phyloP scores from a whole-genome alignment of 1,140 invertebrate genomes.

The Nebria ingens region DNA sequence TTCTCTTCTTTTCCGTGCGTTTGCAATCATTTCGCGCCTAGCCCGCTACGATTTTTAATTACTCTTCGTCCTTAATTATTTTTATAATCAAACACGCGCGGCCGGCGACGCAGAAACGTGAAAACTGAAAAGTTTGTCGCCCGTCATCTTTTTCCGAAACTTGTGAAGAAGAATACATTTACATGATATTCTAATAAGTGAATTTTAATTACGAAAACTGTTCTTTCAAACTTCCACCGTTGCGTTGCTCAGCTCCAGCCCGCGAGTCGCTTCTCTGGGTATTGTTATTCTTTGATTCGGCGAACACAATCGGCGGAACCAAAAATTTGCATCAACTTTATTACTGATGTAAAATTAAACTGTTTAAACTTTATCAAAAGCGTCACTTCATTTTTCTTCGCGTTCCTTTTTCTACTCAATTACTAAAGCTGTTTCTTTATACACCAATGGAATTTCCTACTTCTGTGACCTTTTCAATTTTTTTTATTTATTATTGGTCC shows the following conservation, averaged over 20 bases:
- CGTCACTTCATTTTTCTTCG: neutral
- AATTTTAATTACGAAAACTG: neutral
- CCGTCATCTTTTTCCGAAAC: conserved; percentile 6
- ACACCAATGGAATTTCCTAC: too few species aligned
- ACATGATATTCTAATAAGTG: conserved; percentile 9
- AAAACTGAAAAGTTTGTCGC: conserved; percentile 2
- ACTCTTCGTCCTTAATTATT: conserved; percentile 1
- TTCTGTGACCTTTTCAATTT: too few species aligned
- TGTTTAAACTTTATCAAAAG: conserved; percentile 5
- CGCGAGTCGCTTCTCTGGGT: neutral
- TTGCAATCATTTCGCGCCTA: conserved; percentile 20
- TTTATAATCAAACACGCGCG: conserved; percentile 10
- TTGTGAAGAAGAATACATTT: conserved; percentile 1
- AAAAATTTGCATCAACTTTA: conserved; percentile 7
- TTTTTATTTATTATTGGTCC: too few species aligned
- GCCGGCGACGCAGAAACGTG: neutral
- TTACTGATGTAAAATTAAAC: conserved; percentile 9
- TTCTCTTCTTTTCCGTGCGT: conserved; percentile 21
- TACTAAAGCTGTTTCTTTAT: too few species aligned
- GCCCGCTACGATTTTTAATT: neutral
- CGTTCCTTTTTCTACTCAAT: neutral
- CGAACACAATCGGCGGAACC: neutral
- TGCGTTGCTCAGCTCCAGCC: too few species aligned
- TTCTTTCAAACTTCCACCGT: neutral
- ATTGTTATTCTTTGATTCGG: conserved; percentile 8